A percentile compares a stretch with the other conserved stretches of the same genome.
Evolutionary conservation across 2,888 invertebrate species (phyloP).

Genomic region (Zaprionus obscuricornis): DNA sequence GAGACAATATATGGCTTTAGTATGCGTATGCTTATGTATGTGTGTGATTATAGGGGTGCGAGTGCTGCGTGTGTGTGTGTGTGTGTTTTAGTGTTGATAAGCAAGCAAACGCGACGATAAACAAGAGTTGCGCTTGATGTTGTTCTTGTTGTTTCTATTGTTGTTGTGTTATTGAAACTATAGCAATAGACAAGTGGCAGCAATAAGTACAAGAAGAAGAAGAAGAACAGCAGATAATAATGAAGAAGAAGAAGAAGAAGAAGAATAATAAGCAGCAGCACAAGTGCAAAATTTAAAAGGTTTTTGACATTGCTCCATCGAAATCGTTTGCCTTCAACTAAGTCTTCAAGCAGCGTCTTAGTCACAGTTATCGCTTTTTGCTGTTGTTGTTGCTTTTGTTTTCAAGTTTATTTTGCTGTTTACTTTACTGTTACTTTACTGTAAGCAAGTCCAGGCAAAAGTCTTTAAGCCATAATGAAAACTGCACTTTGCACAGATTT

Average conservation of each 20-base stretch:
- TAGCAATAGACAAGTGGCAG: slow-evolving; percentile 31
- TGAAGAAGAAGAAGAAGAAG: slow-evolving; percentile 3
- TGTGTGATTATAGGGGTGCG: slow-evolving; percentile 4
- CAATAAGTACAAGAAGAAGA: slow-evolving; percentile 16
- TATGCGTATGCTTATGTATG: slow-evolving; percentile 10
- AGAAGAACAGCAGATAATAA: slow-evolving; percentile 7
- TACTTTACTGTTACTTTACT: slow-evolving; percentile 42
- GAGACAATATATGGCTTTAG: slow-evolving; percentile 26
- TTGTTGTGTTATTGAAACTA: slow-evolving; percentile 52
- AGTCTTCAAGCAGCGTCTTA: too few species aligned
- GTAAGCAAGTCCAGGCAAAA: slow-evolving; percentile 18
- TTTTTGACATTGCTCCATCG: slow-evolving; percentile 65
- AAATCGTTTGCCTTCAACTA: too few species aligned
- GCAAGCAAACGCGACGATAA: slow-evolving; percentile 54
- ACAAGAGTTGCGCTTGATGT: slow-evolving; percentile 44
- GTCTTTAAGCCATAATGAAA: slow-evolving; percentile 48
- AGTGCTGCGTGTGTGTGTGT: not conserved
- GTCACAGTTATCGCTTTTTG: slow-evolving; percentile 9
- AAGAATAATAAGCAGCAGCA: slow-evolving; percentile 29
- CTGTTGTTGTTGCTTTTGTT: slow-evolving; percentile 16
- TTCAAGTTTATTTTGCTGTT: slow-evolving; percentile 46
- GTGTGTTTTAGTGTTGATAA: slow-evolving; percentile 56
- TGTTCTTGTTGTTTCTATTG: slow-evolving; percentile 9
- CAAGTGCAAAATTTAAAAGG: slow-evolving; percentile 66
- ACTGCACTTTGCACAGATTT: slow-evolving; percentile 50